These are phyloP conservation scores for Siniperca obscura DNA, from an alignment of 2,797 vertebrate species.

Conservation along the genomic window DNA sequence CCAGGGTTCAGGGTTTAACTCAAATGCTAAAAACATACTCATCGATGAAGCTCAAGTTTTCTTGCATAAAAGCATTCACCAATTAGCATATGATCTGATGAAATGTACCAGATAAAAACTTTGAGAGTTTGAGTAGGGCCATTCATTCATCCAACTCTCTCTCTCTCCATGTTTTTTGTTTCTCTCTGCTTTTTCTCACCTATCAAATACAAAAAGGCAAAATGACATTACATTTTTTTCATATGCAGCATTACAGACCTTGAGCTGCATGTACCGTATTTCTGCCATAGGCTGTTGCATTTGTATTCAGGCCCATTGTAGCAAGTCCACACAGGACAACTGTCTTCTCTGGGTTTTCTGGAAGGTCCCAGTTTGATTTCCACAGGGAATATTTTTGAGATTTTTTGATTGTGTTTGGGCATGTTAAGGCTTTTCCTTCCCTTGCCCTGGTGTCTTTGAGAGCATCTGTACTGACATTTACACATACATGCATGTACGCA, in stretches of 20 bases:
- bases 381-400: constrained; percentile 77
- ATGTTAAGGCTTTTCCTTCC: constrained; percentile 69
- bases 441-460: constrained; percentile 37
- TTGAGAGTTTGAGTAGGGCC: background rate
- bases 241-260: constrained; percentile 5
- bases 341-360: constrained; percentile 42
- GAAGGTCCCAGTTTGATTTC: constrained; percentile 72
- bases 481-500: background rate
- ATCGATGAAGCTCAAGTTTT: background rate
- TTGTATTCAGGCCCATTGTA: constrained; percentile 45
- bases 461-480: constrained; percentile 44
- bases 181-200: background rate
- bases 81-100: background rate
- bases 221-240: background rate
- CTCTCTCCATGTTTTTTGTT: background rate
- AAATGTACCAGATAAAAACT: background rate
- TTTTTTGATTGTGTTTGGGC: constrained; percentile 77
- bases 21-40: background rate
- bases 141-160: background rate
- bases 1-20: background rate
- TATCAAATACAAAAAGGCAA: background rate
- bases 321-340: constrained; percentile 77
- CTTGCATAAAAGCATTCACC: background rate
- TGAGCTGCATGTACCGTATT: constrained; percentile 12
- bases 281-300: constrained; percentile 32